Conservation (phyloP, 2,888 invertebrate species). For the Trissolcus japonicus region DNA sequence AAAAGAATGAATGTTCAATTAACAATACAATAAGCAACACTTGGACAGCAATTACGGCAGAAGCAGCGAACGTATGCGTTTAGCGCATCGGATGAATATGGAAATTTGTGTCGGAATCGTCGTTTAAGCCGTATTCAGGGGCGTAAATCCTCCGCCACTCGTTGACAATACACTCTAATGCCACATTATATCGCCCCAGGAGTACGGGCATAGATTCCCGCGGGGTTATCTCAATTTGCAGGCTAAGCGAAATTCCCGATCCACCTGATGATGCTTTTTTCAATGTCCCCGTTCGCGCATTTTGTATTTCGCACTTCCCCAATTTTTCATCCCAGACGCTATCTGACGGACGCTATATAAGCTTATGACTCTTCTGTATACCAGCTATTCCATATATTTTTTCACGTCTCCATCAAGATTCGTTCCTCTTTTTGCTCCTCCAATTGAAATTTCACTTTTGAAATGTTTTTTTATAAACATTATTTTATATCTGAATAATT, state of each 20-base stretch:
- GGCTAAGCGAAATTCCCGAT: conserved; percentile 61
- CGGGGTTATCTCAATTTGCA: conserved; percentile 72
- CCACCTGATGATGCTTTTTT: conserved; percentile 46
- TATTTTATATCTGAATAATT: too few species aligned
- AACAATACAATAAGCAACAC: conserved; percentile 14
- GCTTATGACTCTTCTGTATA: too few species aligned
- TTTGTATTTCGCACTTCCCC: conserved; percentile 15
- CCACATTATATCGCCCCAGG: conserved; percentile 66
- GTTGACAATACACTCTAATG: conserved; percentile 71
- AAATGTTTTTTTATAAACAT: too few species aligned
- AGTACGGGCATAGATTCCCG: conserved; percentile 52
- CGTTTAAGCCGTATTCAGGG: conserved; percentile 70
- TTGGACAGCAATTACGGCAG: conserved; percentile 21
- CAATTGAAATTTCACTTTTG: too few species aligned
- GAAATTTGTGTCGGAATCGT: conserved; percentile 62
- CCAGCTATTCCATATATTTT: too few species aligned
- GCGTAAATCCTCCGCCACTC: conserved; percentile 68
- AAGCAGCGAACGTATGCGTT: conserved; percentile 36
- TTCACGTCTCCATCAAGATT: too few species aligned
- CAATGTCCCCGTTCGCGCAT: neutral
- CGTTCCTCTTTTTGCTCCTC: too few species aligned
- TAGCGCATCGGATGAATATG: conserved; percentile 61
- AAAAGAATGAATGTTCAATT: conserved; percentile 7
- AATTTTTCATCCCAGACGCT: conserved; percentile 30
- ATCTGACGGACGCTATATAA: conserved; percentile 17